Evolutionary conservation across 2,113 vertebrate species (phyloP), one percentile per base, ranked within the genome.

Genomic region (Gopherus evgoodei): DNA sequence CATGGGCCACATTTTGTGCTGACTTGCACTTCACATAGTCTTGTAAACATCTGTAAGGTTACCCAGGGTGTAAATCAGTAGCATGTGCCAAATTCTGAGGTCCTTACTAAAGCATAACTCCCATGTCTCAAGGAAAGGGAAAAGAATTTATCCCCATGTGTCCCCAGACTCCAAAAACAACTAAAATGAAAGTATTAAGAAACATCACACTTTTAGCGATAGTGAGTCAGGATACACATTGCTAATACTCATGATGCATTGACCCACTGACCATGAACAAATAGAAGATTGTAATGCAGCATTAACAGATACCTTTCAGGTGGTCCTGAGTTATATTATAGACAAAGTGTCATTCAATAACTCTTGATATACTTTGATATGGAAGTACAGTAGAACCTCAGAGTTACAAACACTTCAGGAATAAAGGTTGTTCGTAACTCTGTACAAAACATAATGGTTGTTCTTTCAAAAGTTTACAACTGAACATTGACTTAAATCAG

Each of bases 1-100:
- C n/a, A 1, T 5, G 50, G 47, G 19, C 35, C 50, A n/a, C 31
- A 22, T 47, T 8, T 31, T 85, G 50, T 57, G n/a, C 54, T 91
- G 31, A 11, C 50, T 91, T 17, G 42, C 12, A 3, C 1, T 62
- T 17, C 11, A 0, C 3, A 38, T 5, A 44, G 24, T 22, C 84
- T 17, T 8, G 17, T 19, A 3, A 25, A 53, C 24, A 16, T 27
- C 47, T 38, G 2, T 35, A 27, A 69, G 8, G 10, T 83, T 35
- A 0, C 6, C 35, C 24, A 29, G 49, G 2, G 2, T 56, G 31
- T 0, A 1, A 29, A 90, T 4, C 62, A 38, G 27, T 38, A 38
- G 27, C n/a, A 9, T 1, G 13, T 52, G 25, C 8, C 27, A 10
- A 47, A 50, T 84, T 93, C 44, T 85, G 86, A 90, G 49, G 10